Evolutionary conservation across 2,888 invertebrate species (phyloP), one percentile per base, ranked within the genome.

Genomic region (Cerastis leucographa): DNA sequence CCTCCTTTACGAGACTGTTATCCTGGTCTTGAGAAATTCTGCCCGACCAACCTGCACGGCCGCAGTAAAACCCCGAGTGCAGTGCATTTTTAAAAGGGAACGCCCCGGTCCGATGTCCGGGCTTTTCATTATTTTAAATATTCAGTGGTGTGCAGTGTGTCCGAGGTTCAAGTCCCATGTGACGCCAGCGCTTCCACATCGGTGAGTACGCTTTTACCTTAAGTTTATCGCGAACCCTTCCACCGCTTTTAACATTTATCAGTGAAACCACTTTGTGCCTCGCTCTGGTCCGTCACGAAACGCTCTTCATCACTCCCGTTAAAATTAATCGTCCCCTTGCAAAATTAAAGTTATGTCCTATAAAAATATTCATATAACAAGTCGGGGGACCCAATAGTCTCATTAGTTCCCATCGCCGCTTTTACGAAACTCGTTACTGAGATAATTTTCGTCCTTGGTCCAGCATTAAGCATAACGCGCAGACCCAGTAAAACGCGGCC

Each of bases 51-150:
- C 96, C 96, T 96, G 96, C 95, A 94, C 91, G 93, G 93, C 91
- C 92, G 95, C 92, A 95, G 92, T 95, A 94, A 96, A 96, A 94
- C 91, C 90, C 89, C 87, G 87, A 94, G 95, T 96, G 96, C 95
- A 96, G 96, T 96, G 96, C 96, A 96, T 96, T 96, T 96, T 96
- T 95, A 96, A 96, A 94, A 94, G 94, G 95, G 92, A 94, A 94
- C 95, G 94, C 95, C 96, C 96, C 94, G 89, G 90, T 85, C 89
- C 85, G 89, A 88, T 90, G 92, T 92, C 91, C 91, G 89, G 91
- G 92, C 93, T 94, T 95, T 96, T 95, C 96, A 95, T 96, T 96
- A 96, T 95, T 95, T 95, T 93, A 95, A 96, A 96, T 96, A 96
- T 96, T 96, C 94, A 96, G 96, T 95, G 94, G 88, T 91, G 94